Base-by-base conservation (phyloP, 2,797 vertebrate species). In the Danionella dracula region DNA sequence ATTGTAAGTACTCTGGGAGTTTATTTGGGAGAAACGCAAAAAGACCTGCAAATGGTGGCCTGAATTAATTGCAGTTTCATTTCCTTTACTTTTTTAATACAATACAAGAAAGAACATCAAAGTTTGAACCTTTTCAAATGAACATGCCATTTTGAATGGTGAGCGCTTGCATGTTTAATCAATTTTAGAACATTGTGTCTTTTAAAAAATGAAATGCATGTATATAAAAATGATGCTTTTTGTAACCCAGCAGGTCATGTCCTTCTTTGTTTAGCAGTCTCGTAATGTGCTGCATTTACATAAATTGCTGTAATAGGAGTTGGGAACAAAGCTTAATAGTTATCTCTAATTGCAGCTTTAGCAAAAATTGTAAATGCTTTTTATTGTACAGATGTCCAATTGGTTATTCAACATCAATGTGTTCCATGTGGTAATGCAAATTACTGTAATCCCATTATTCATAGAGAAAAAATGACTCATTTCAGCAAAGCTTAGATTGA, bases 251-350 rank as follows among this genome's bases (percentile, higher is more conserved):
- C 4, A 20, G 29, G 21, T 31, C 48, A 10, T 20, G 4, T 44
- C 19, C 16, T 44, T 58, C 55, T 32, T 15, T 44, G 54, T 41
- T 58, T 9, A 31, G 11, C 48, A 27, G 16, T 7, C 38, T 9
- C n/a, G 12, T 35, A 64, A 54, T 64, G 27, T 31, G 4, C 10
- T 17, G 7, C 13, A 64, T 54, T 64, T 53, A 45, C 29, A 64
- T 44, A 54, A 23, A 44, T 27, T 27, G 10, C 58, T 19, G 44
- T 32, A 38, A 35, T 8, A 61, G 53, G 32, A 10, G 32, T 12
- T 61, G 13, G 32, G 1, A 4, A 12, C 17, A 44, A 29, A 16
- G 17, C 38, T 35, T 17, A 34, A 44, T 44, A 54, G 53, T n/a
- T 32, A 8, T 5, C 38, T 7, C 34, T 44, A 27, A 27, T 27